A percentile compares a stretch with the other conserved stretches of the same genome.
Evolutionary conservation across 1,140 invertebrate genomes (phyloP).

Genomic region (Drosophila nannoptera): DNA sequence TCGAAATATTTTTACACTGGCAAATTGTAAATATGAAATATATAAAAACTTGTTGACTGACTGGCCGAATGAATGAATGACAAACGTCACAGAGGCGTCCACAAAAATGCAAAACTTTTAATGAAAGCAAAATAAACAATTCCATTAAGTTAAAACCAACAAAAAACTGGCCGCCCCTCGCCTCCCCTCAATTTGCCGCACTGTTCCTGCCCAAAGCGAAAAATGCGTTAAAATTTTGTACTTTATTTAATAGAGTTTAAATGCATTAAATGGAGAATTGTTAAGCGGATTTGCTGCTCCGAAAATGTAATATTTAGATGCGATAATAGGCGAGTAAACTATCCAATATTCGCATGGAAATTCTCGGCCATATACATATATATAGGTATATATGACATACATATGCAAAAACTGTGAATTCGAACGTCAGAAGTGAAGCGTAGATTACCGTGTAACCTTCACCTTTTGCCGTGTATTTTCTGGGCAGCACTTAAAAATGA

Average conservation of each 20-base stretch:
- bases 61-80: slow-evolving; percentile 14
- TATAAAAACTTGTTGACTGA: slow-evolving; percentile 43
- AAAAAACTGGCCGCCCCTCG: neutral
- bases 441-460: neutral
- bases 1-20: slow-evolving; percentile 37
- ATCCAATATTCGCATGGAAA: too few species aligned
- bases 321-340: too few species aligned
- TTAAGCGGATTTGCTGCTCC: slow-evolving; percentile 3
- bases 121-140: slow-evolving; percentile 61
- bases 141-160: slow-evolving; percentile 19
- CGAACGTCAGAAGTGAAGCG: neutral
- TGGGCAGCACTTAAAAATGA: neutral
- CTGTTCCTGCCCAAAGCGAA: slow-evolving; percentile 21
- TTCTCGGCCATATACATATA: too few species aligned
- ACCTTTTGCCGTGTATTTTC: neutral
- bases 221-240: slow-evolving; percentile 15
- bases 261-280: slow-evolving; percentile 8
- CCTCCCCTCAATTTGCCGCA: neutral
- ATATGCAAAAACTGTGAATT: too few species aligned
- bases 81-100: slow-evolving; percentile 25
- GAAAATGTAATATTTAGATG: slow-evolving; percentile 7
- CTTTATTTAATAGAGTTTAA: too few species aligned
- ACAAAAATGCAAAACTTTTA: slow-evolving; percentile 69
- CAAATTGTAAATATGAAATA: slow-evolving; percentile 11
- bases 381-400: too few species aligned